Percentiles rank a stretch among this genome's conserved stretches.
These are phyloP conservation scores for Leucania comma DNA, from an alignment of 2,888 invertebrate genomes.

Conservation along the genomic window DNA sequence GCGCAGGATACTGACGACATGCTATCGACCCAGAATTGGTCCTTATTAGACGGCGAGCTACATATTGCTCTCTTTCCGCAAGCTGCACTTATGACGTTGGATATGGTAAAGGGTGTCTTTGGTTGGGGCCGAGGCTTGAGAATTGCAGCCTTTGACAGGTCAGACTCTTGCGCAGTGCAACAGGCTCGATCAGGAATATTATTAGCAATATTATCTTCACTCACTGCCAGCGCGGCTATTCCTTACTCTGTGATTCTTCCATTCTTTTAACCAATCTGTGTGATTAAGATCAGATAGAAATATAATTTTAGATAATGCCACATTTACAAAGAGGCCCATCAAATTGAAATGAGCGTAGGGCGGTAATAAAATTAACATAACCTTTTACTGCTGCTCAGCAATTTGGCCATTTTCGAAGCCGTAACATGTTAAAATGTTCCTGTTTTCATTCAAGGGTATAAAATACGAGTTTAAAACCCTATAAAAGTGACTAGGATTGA, in stretches of 20 bases:
- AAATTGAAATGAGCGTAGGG: conserved; percentile 58
- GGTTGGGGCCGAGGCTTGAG: no score
- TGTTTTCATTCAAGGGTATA: conserved; percentile 73
- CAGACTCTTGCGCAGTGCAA: no score
- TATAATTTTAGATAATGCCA: conserved; percentile 55
- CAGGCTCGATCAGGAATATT: no score
- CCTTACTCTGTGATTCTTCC: neutral
- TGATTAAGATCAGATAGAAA: conserved; percentile 36
- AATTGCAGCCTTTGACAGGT: no score
- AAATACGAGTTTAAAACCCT: conserved; percentile 73
- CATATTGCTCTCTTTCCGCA: no score
- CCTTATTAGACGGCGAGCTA: no score
- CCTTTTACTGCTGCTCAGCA: conserved; percentile 72
- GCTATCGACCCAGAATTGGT: no score
- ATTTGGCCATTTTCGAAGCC: conserved; percentile 72
- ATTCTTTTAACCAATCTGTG: conserved; percentile 17
- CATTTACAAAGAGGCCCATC: conserved; percentile 47
- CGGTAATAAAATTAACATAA: conserved; percentile 76
- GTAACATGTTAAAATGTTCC: conserved; percentile 72
- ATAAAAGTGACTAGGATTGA: conserved; percentile 70
- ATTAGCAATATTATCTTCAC: no score
- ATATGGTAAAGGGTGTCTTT: no score
- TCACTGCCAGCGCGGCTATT: neutral
- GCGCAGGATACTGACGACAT: no score
- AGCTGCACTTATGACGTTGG: no score